Conservation (phyloP, 2,888 invertebrate genomes). For the Lathronympha strigana region DNA sequence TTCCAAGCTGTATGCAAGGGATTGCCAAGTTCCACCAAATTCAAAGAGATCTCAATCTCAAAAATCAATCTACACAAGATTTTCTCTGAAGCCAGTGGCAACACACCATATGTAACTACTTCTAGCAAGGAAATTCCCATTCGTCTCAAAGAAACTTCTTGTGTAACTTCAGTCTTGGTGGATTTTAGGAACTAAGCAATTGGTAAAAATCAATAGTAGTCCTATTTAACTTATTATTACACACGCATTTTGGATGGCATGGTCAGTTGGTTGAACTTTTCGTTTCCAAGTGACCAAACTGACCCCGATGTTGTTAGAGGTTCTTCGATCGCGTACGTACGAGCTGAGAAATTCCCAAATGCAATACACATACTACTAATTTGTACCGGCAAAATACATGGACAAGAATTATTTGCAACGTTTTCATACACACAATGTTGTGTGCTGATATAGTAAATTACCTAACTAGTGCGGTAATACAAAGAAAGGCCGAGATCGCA, state of each 20-base stretch:
- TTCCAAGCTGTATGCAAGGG: conserved; percentile 72
- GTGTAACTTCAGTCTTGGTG: background rate
- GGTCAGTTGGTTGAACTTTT: conserved; percentile 2
- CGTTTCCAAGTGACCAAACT: conserved; percentile 17
- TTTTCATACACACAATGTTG: background rate
- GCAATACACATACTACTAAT: conserved; percentile 27
- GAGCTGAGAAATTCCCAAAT: conserved; percentile 23
- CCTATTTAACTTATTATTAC: conserved; percentile 39
- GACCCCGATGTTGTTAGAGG: background rate
- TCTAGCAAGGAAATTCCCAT: background rate
- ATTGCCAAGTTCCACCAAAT: conserved; percentile 29
- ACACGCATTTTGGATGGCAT: conserved; percentile 34
- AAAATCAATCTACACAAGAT: background rate
- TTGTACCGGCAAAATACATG: conserved; percentile 23
- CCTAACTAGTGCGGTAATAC: too few species aligned
- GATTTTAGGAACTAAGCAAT: conserved; percentile 33
- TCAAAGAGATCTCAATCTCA: too few species aligned
- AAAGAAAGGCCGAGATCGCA: too few species aligned
- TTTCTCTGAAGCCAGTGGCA: background rate
- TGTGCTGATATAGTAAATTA: background rate
- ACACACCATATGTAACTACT: background rate
- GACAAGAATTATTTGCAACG: conserved; percentile 17
- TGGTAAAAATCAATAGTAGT: conserved; percentile 27
- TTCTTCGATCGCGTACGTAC: conserved; percentile 5
- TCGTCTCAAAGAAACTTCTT: background rate